phyloP scores from a whole-genome alignment of 2,888 invertebrate genomes.

The Meteorus colon region DNA sequence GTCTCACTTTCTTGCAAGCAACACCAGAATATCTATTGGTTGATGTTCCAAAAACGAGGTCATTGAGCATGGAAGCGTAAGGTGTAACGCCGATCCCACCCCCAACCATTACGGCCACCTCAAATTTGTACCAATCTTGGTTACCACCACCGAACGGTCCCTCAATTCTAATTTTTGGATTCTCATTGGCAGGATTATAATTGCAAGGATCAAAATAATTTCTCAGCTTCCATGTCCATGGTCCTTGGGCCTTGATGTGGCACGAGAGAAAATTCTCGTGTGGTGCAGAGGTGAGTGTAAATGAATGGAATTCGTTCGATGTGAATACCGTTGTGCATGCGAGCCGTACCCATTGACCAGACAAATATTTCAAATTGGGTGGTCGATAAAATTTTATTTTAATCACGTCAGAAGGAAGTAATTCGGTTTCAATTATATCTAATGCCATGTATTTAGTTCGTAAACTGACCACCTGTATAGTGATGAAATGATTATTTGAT shows the following conservation, averaged over 20 bases:
- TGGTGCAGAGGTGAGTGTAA: conserved; percentile 95
- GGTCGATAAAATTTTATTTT: conserved; percentile 96
- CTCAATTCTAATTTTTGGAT: conserved; percentile 90
- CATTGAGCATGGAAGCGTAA: conserved; percentile 96
- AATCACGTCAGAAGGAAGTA: conserved; percentile 94
- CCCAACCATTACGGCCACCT: conserved; percentile 98
- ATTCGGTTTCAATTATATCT: conserved; percentile 94
- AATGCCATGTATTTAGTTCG: conserved; percentile 93
- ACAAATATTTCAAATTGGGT: conserved; percentile 93
- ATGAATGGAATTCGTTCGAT: conserved; percentile 94
- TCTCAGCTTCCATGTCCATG: conserved; percentile 97
- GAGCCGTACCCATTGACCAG: conserved; percentile 95
- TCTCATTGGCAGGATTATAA: conserved; percentile 87
- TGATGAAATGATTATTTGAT: not conserved
- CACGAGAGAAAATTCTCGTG: conserved; percentile 96
- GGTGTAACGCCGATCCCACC: conserved; percentile 98
- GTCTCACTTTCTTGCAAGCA: conserved; percentile 92
- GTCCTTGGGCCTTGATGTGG: conserved; percentile 93
- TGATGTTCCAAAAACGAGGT: conserved; percentile 95
- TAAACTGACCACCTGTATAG: conserved; percentile 86
- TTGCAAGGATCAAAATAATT: conserved; percentile 96
- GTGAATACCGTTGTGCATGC: conserved; percentile 90
- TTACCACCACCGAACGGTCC: conserved; percentile 98
- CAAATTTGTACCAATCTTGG: conserved; percentile 99
- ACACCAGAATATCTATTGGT: conserved; percentile 97